These are phyloP conservation scores for Otolemur garnettii DNA, from an alignment of 2,113 vertebrate genomes.

Conservation along the genomic window DNA sequence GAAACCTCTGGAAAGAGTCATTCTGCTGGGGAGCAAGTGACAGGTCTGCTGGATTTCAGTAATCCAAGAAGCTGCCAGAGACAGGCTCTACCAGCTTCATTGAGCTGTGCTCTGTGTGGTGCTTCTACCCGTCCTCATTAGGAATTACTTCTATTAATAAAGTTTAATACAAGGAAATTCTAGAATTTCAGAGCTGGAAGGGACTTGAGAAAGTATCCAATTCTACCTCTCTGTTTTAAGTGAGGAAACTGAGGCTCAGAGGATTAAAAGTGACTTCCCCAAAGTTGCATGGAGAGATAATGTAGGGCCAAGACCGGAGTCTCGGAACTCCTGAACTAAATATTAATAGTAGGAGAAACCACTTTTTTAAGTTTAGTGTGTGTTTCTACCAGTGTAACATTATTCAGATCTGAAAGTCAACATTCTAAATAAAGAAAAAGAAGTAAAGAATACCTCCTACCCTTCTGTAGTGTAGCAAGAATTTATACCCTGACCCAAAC, in stretches of 20 bases:
- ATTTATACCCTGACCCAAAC: conserved; percentile 59
- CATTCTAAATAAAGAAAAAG: conserved; percentile 30
- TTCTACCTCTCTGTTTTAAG: neutral
- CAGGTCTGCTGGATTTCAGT: conserved; percentile 58
- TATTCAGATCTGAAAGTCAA: neutral
- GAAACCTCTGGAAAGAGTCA: conserved; percentile 80
- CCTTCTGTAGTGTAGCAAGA: conserved; percentile 44
- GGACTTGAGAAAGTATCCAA: neutral
- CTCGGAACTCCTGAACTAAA: conserved; percentile 13
- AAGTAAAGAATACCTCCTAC: neutral
- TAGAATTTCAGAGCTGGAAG: neutral
- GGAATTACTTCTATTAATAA: neutral
- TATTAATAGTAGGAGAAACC: neutral
- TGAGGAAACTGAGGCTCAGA: neutral
- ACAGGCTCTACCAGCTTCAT: conserved; percentile 27
- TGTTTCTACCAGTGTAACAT: neutral
- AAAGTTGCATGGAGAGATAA: neutral
- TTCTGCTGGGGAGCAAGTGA: conserved; percentile 63
- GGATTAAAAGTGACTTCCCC: neutral
- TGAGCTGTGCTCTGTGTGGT: neutral
- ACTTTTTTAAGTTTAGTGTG: neutral
- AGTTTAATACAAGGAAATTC: neutral
- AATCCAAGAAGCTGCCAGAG: conserved; percentile 66
- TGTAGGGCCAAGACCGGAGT: neutral
- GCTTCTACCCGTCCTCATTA: neutral